Evolutionary conservation across 2,888 invertebrate species (phyloP).

Genomic region (Hypomecis punctinalis): DNA sequence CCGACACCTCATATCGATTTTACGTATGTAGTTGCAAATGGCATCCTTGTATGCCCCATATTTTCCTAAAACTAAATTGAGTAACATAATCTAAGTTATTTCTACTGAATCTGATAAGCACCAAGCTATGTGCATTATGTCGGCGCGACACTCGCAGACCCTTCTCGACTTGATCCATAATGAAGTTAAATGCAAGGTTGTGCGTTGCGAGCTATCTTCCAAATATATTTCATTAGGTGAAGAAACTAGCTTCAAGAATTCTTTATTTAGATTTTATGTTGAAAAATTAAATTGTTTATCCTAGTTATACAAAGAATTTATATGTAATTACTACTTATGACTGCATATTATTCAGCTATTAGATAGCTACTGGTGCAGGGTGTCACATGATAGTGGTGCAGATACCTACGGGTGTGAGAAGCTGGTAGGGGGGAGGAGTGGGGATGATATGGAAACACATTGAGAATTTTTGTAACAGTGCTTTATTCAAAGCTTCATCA

Average conservation of each 20-base stretch:
- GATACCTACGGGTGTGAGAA: constrained; percentile 10
- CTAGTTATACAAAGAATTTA: too few relatives aligned
- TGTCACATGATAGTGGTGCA: background rate
- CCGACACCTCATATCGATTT: too few relatives aligned
- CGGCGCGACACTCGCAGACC: constrained; percentile 18
- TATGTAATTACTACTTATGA: too few relatives aligned
- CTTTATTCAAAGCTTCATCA: constrained; percentile 87
- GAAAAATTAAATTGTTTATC: background rate
- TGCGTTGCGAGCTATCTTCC: constrained; percentile 16
- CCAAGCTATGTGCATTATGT: background rate
- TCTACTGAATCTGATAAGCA: background rate
- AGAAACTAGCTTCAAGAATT: too few relatives aligned
- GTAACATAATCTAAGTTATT: background rate
- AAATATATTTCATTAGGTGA: too few relatives aligned
- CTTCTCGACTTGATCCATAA: constrained; percentile 1
- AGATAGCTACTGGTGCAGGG: too few relatives aligned
- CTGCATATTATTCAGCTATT: too few relatives aligned
- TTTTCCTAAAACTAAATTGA: too few relatives aligned
- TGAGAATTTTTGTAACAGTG: constrained; percentile 88
- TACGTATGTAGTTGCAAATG: too few relatives aligned
- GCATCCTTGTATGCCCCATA: too few relatives aligned
- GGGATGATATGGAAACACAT: constrained; percentile 87
- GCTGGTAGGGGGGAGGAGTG: constrained; percentile 57
- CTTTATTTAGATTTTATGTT: too few relatives aligned
- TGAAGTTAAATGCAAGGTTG: background rate